A percentile compares a stretch with the other conserved stretches of the same genome.
phyloP scores from a whole-genome alignment of 2,888 invertebrate species.

The Norana najaformis region DNA sequence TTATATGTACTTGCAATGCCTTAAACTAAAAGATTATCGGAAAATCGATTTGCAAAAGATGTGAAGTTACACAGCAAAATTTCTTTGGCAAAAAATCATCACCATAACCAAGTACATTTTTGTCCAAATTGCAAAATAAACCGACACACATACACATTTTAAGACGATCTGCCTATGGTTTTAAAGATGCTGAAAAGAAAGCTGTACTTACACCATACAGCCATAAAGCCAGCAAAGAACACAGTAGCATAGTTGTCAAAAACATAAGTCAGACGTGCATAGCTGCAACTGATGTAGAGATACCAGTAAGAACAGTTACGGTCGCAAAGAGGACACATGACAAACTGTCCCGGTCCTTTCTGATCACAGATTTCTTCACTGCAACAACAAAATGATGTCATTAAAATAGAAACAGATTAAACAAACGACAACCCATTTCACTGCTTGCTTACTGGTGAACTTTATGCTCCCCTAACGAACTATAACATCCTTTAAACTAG shows the following conservation, averaged over 20 bases:
- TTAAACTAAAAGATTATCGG: too few species aligned
- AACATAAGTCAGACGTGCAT: slow-evolving; percentile 73
- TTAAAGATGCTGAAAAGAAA: background rate
- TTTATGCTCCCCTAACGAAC: too few species aligned
- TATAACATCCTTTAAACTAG: too few species aligned
- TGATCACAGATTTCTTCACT: slow-evolving; percentile 46
- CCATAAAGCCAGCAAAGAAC: slow-evolving; percentile 93
- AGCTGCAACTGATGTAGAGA: slow-evolving; percentile 80
- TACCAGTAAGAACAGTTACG: slow-evolving; percentile 83
- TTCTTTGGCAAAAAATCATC: too few species aligned
- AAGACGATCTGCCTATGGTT: background rate
- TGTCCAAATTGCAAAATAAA: too few species aligned
- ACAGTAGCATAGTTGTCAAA: slow-evolving; percentile 94
- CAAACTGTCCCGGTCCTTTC: slow-evolving; percentile 75
- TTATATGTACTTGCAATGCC: too few species aligned
- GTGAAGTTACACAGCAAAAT: too few species aligned
- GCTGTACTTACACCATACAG: slow-evolving; percentile 81
- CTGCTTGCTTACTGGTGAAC: too few species aligned
- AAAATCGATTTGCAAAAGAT: too few species aligned
- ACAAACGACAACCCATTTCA: too few species aligned
- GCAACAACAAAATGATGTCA: background rate
- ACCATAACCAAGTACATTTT: too few species aligned
- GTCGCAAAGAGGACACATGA: slow-evolving; percentile 90
- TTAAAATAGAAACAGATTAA: background rate
- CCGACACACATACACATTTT: too few species aligned